Evolutionary conservation across 2,888 invertebrate genomes (phyloP), one percentile per base, ranked within the genome.

Genomic region (Celastrina argiolus): DNA sequence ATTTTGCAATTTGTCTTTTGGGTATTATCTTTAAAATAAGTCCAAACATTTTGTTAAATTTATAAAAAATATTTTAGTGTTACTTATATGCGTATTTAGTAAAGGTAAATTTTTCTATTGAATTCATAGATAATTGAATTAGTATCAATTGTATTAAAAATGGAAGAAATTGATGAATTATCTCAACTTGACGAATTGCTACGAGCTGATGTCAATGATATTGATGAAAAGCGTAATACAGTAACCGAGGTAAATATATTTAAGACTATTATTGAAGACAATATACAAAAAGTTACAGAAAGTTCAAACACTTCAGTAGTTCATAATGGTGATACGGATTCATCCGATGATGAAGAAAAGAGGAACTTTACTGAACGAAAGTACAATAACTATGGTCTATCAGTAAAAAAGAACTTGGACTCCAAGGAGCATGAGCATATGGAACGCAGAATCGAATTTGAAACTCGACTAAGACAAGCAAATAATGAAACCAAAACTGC

Each of bases 331-430:
- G 93, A 94, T 72, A 92, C 93, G 0, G 96, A 97, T 80, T 96
- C 96, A 0, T 96, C 96, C 0, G 97, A 97, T 74, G 96, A 97
- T 70, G 97, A 97, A 81, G 95, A 95, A 73, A 93, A 93, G 70
- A 92, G 94, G 75, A 94, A 96, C 83, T 94, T 93, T 76, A 93
- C 95, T n/a, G 93, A 95, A 77, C 91, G 92, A 72, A 94, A 94
- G 73, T 96, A 96, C 78, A 94, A 93, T 75, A 93, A 94, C 68
- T 95, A 92, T 78, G 97, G 97, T 0, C 89, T 92, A 66, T 91
- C 93, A 67, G 92, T 96, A 18, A 96, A 96, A 80, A 92, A 93
- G 77, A 78, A 86, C 65, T 78, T 93, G 2, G 92, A 93, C 69
- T 83, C 91, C 39, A 84, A 90, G 70, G 85, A 85, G 56, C 78